Evolutionary conservation across 2,888 invertebrate species (phyloP).

Genomic region (Periphyllus acericola): DNA sequence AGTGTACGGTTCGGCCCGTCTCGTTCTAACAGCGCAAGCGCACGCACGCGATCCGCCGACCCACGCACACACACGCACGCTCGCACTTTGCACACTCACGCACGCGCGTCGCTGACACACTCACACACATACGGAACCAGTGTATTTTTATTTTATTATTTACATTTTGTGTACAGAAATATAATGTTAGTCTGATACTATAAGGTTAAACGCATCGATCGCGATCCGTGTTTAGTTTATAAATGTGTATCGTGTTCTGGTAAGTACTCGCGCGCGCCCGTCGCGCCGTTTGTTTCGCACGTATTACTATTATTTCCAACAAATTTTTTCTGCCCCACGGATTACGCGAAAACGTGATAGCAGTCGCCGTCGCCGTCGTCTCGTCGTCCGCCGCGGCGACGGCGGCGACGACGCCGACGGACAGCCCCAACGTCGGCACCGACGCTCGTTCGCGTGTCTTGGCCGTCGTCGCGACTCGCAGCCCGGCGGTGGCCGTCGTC

Average conservation of each 20-base stretch:
- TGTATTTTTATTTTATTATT: slow-evolving; percentile 60
- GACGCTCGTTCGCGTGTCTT: not conserved
- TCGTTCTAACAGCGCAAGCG: slow-evolving; percentile 27
- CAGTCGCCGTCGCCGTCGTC: not conserved
- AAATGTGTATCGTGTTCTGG: slow-evolving; percentile 53
- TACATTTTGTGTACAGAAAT: slow-evolving; percentile 61
- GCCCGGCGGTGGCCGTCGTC: not conserved
- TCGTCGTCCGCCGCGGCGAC: not conserved
- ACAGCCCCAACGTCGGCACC: not conserved
- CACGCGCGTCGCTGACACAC: not conserved
- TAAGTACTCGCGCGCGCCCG: slow-evolving; percentile 35
- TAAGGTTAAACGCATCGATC: slow-evolving; percentile 55
- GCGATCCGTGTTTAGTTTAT: slow-evolving; percentile 49
- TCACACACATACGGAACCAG: not conserved
- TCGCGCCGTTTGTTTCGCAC: not conserved
- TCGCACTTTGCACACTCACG: not conserved
- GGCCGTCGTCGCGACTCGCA: too few species aligned
- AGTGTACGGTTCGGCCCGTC: slow-evolving; percentile 6
- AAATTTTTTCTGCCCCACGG: not conserved
- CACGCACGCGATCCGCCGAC: not conserved
- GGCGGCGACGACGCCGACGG: not conserved
- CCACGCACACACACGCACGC: not conserved
- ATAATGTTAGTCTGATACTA: slow-evolving; percentile 58
- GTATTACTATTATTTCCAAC: not conserved
- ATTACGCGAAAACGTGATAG: not conserved